Evolutionary conservation across 2,888 invertebrate species (phyloP).

Genomic region (Entomobrya proxima): DNA sequence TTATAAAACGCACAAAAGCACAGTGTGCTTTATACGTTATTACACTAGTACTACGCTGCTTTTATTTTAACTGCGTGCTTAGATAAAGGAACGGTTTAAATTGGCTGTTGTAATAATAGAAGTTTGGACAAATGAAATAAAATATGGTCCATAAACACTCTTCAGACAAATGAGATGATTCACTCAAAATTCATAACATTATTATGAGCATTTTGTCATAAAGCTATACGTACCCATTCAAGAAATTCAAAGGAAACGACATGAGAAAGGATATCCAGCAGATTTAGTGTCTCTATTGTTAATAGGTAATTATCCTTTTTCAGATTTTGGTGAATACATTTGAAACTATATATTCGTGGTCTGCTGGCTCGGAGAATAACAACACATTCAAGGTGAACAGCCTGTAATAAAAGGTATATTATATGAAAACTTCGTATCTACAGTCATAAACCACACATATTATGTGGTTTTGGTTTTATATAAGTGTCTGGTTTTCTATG

Average conservation of each 20-base stretch:
- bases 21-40: not conserved
- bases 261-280: not conserved
- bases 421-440: too few species aligned
- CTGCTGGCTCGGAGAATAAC: too few species aligned
- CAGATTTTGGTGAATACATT: too few species aligned
- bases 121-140: not conserved
- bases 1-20: not conserved
- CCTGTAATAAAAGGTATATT: too few species aligned
- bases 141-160: conserved; percentile 39
- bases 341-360: too few species aligned
- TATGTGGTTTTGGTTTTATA: too few species aligned
- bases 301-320: not conserved
- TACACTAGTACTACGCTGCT: too few species aligned
- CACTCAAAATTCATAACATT: conserved; percentile 48
- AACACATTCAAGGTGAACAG: too few species aligned
- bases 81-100: not conserved
- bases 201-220: conserved; percentile 34
- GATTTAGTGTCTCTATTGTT: not conserved
- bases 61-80: not conserved
- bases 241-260: too few species aligned
- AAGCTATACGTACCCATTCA: not conserved
- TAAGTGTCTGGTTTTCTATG: too few species aligned
- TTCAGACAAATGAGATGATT: conserved; percentile 58
- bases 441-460: too few species aligned
- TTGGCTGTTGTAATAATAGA: not conserved